Base-by-base conservation (phyloP, 1,140 invertebrate species). In the Papilio aristodemus region DNA sequence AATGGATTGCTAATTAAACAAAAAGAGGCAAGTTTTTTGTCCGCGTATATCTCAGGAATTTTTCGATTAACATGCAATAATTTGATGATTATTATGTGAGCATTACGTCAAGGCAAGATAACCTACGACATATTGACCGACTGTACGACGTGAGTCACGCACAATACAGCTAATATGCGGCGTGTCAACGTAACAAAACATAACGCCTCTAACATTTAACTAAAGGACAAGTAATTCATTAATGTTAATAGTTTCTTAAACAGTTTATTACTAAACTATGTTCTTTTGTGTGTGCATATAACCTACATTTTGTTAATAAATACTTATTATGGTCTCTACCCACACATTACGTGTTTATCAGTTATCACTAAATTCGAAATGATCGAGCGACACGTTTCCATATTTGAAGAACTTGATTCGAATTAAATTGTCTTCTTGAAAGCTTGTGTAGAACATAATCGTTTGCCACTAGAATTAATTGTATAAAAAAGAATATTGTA, bases 61-160 rank as follows among this genome's bases (percentile, higher is more conserved):
- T 19, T 50, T 50, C 43, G 43, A 50, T 50, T 50, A 50, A 19
- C 43, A 50, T 10, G 17, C 43, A 50, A 50, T 22, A 43, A 17
- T 6, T 43, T n/a, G 14, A n/a, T 32, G 27, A 32, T 32, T 32
- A 50, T 50, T 50, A 50, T 50, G 19, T 50, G 46, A 50, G 2
- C 19, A 50, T 50, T 50, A 50, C 46, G 41, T 43, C 41, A 9
- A 19, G 2, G 2, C 27, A 6, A 32, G 6, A 3, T 50, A 50
- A 50, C 46, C 46, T 50, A 50, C 46, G 46, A 50, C 46, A 22
- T 50, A 50, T 50, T 50, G 46, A 50, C 46, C 46, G 46, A 46
- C n/a, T 46, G 41, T 6, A 10, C 1, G 38, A 9, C 0, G 46
- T 50, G 46, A 22, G 41, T 46, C 46, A 22, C 10, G 13, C 10